Evolutionary conservation across 1,140 invertebrate species (phyloP), one percentile per base, ranked within the genome.

Genomic region (Drosophila sproati): DNA sequence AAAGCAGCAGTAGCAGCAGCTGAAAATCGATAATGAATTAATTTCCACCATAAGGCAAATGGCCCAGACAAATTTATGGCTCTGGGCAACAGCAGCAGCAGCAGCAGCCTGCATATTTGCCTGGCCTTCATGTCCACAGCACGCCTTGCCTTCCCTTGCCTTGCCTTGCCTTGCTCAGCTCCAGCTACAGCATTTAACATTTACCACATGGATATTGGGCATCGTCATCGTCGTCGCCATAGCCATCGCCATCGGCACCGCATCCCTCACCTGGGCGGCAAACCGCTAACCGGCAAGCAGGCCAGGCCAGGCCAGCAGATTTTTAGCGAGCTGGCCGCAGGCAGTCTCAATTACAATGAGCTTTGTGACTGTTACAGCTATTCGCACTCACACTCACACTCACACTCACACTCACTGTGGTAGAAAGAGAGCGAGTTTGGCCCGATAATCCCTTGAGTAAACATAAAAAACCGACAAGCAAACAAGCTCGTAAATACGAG

Each of bases 11-110:
- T 50, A 43, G 4, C 39, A 39, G 37, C 29, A 35, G 43, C 47
- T 41, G 80, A 85, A 85, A 85, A 85, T 85, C 82, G 82, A 85
- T 85, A 85, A 85, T 85, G 82, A 85, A 85, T 85, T 85, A 71
- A 85, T 85, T 80, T 80, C 48, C 50, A 80, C 62, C 67, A 75
- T 64, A 54, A 71, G 81, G 64, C 81, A 85, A 85, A 80, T 85
- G 73, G 73, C 64, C 56, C 82, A 69, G 77, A 85, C 77, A 85
- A 85, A 85, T 85, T 80, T 85, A 85, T 85, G 82, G 80, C 77
- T 74, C 64, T 83, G 51, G 80, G 56, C 54, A 34, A 2, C 34
- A 34, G 34, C 20, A 20, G 34, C 39, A 12, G 12, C 20, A 20
- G 39, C 54, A 32, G 39, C 63, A 50, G 43, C 43, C 41, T 48